phyloP scores from a whole-genome alignment of 2,888 invertebrate genomes.

The Stenotaenia linearis region DNA sequence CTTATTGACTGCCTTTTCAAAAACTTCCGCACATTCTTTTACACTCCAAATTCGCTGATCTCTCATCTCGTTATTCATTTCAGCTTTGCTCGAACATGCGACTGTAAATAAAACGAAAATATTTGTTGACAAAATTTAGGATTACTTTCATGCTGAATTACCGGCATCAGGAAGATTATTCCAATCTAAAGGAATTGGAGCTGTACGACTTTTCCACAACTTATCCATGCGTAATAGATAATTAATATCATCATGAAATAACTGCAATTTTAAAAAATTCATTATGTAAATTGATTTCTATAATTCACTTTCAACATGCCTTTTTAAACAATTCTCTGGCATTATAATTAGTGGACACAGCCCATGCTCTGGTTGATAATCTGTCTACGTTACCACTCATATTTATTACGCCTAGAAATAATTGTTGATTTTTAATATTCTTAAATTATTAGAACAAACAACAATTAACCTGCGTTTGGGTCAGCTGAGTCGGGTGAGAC shows the following conservation, averaged over 20 bases:
- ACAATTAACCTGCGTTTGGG: conserved; percentile 68
- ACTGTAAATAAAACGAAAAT: conserved; percentile 34
- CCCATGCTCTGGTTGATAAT: conserved; percentile 82
- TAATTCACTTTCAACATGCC: conserved; percentile 40
- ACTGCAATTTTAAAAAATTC: conserved; percentile 44
- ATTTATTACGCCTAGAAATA: conserved; percentile 42
- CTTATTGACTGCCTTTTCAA: conserved; percentile 60
- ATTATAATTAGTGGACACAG: conserved; percentile 73
- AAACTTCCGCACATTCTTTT: conserved; percentile 65
- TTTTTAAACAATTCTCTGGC: conserved; percentile 82
- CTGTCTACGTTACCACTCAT: conserved; percentile 54
- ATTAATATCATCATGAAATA: conserved; percentile 89
- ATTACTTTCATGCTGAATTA: conserved; percentile 37
- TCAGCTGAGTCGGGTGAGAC: conserved; percentile 96
- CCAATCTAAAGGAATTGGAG: conserved; percentile 76
- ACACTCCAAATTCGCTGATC: conserved; percentile 77
- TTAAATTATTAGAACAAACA: too few relatives aligned
- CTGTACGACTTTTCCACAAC: conserved; percentile 80
- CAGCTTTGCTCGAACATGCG: conserved; percentile 34
- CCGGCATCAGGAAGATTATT: conserved; percentile 54
- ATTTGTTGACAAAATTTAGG: too few relatives aligned
- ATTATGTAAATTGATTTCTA: too few relatives aligned
- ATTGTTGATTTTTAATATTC: too few relatives aligned
- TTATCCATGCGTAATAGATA: conserved; percentile 91
- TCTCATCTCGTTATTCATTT: conserved; percentile 53